phyloP scores from a whole-genome alignment of 1,140 invertebrate genomes.

The Bombus huntii region DNA sequence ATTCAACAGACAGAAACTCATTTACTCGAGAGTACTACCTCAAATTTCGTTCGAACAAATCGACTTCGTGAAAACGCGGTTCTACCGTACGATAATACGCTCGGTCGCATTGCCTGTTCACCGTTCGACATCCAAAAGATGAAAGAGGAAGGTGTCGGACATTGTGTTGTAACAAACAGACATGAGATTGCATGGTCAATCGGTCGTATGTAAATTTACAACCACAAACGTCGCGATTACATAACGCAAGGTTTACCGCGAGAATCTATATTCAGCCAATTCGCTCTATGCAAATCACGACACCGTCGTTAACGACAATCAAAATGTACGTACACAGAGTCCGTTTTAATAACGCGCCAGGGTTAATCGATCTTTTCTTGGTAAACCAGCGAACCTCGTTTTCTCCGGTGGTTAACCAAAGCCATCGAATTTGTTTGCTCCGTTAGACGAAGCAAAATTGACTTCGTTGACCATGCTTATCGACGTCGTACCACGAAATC shows the following conservation, averaged over 20 bases:
- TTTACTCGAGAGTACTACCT: neutral
- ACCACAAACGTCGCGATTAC: neutral
- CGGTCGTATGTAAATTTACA: neutral
- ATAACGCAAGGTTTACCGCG: neutral
- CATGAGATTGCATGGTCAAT: too few relatives aligned
- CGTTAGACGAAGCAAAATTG: neutral
- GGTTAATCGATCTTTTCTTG: neutral
- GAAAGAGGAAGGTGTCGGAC: neutral
- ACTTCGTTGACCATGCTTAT: neutral
- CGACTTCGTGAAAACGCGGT: fast-evolving
- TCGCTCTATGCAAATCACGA: neutral
- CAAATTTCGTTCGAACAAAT: neutral
- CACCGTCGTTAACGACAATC: neutral
- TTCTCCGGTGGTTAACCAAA: neutral
- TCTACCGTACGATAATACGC: neutral
- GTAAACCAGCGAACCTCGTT: neutral
- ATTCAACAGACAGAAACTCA: too few relatives aligned
- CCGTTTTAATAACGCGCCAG: neutral
- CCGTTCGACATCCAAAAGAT: too few relatives aligned
- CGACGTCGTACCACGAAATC: neutral
- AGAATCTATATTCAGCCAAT: neutral
- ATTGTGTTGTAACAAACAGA: neutral
- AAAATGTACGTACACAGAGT: too few relatives aligned
- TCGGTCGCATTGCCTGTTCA: too few relatives aligned
- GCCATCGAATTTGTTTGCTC: neutral